Evolutionary conservation across 2,113 vertebrate species (phyloP).

Genomic region (human): GRCh38 chr9:123596001-123596500

Average conservation of each 20-base stretch:
- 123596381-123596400: background rate
- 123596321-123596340: background rate
- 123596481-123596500: conserved; percentile 27
- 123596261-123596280: background rate
- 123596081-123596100: background rate
- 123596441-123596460: background rate
- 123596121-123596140: background rate
- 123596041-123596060: background rate
- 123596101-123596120: background rate
- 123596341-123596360: background rate
- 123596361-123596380: background rate
- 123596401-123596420: background rate
- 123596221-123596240: background rate
- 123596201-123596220: background rate
- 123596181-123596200: background rate
- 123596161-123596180: background rate
- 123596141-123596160: background rate
- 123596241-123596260: background rate
- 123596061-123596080: background rate
- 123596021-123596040: background rate
- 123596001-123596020: background rate
- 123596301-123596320: background rate
- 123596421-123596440: conserved; percentile 31
- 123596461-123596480: background rate
- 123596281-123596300: background rate